Base-by-base conservation (phyloP, 2,113 vertebrate genomes). In the Lathamus discolor region DNA sequence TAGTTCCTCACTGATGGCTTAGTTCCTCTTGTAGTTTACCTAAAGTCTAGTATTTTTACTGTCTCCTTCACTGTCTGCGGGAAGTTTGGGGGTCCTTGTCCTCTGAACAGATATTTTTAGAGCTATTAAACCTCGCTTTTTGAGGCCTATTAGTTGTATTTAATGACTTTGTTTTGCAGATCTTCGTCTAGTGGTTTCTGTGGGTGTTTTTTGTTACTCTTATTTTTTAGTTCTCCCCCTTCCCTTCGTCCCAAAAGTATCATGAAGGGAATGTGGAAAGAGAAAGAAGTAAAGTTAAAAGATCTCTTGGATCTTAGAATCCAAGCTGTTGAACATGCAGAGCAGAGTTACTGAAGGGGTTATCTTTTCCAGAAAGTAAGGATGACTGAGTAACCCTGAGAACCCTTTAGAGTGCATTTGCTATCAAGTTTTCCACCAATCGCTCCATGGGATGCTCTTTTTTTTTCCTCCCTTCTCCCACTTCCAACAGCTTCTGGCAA, bases 381-480 rank as follows among this genome's bases (percentile, higher is more conserved):
- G 31, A 25, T 64, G 59, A 63, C 33, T 69, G 35, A 64, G 14
- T 79, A 75, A 57, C 78, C 20, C 39, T 59, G 37, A 72, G 57
- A 82, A 22, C 29, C 10, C 69, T 77, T 64, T 63, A 14, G 66
- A 51, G 18, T 24, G 67, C 37, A 74, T 83, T 57, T 86, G 44
- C 76, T 83, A 37, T 66, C 86, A 16, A 6, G 27, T 66, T 93
- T 93, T 63, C 49, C 6, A 8, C 31, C 51, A 22, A 27, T 59
- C 0, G 0, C 3, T 88, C 18, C 18, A n/a, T 11, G 7, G 8
- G 8, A 31, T 69, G 35, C 9, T 78, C 13, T 73, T 74, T 54
- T n/a, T 37, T 61, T 37, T 31, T 54, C 20, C 31, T 80, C 8
- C 25, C 3, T 89, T 78, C 28, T 51, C 13, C 27, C 37, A 48